Percentiles rank a stretch among this genome's conserved stretches.
phyloP scores from a whole-genome alignment of 1,140 invertebrate genomes.

The Brachionus sp. region DNA sequence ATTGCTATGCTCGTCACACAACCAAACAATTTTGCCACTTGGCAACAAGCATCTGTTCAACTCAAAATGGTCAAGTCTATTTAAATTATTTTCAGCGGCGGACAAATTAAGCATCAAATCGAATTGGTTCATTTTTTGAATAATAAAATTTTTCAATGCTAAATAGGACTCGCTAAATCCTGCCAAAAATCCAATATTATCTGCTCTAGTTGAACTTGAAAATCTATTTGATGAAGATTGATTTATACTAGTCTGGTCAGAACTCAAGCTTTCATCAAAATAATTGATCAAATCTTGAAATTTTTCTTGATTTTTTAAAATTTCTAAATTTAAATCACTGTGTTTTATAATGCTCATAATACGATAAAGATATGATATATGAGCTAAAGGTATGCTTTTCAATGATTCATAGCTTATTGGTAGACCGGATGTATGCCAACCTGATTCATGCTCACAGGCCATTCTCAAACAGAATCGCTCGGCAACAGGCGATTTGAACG shows the following conservation, averaged over 20 bases:
- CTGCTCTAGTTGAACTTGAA: neutral
- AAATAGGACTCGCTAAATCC: constrained; percentile 3
- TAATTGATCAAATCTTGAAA: constrained; percentile 24
- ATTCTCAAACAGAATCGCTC: constrained; percentile 46
- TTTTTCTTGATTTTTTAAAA: constrained; percentile 18
- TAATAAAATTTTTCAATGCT: constrained; percentile 16
- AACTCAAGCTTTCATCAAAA: neutral
- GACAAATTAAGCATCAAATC: neutral
- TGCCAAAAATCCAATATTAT: neutral
- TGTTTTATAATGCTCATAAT: constrained; percentile 38
- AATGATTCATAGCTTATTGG: neutral
- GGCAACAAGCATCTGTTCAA: constrained; percentile 52
- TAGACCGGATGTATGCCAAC: neutral
- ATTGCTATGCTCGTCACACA: constrained; percentile 53
- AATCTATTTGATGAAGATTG: neutral
- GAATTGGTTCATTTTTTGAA: neutral
- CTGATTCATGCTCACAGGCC: constrained; percentile 48
- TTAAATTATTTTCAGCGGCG: neutral
- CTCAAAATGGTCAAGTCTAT: neutral
- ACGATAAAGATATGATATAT: constrained; percentile 10
- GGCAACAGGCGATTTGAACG: neutral
- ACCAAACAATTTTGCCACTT: constrained; percentile 57
- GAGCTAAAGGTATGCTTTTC: neutral
- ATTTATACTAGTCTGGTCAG: neutral
- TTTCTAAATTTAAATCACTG: constrained; percentile 25